Evolutionary conservation across 92 coral and sea anemone genomes (phyloP).

Genomic region (Heliopora coerulea): DNA sequence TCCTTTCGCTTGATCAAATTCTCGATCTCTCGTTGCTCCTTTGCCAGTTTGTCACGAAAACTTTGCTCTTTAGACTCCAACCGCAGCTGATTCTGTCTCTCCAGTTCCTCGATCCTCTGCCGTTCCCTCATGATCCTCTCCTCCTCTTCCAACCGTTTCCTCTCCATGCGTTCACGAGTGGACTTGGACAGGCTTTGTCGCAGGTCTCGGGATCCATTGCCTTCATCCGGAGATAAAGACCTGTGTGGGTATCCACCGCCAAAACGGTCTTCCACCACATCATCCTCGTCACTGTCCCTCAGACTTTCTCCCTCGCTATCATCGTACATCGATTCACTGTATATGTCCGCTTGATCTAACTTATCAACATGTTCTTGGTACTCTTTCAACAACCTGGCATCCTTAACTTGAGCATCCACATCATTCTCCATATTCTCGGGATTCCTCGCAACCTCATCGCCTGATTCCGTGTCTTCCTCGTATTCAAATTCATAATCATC

Average conservation of each 20-base stretch:
- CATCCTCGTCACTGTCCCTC: slow-evolving; percentile 66
- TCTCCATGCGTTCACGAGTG: slow-evolving; percentile 93
- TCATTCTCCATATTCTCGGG: slow-evolving; percentile 23
- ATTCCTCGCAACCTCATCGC: slow-evolving; percentile 47
- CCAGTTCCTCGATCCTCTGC: slow-evolving; percentile 66
- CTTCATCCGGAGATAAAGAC: slow-evolving; percentile 8
- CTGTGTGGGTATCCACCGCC: neutral
- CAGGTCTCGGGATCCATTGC: slow-evolving; percentile 51
- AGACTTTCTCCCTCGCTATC: slow-evolving; percentile 52
- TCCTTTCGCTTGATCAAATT: slow-evolving; percentile 83
- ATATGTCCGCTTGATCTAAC: slow-evolving; percentile 33
- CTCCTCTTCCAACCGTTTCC: slow-evolving; percentile 80
- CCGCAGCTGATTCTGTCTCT: slow-evolving; percentile 55
- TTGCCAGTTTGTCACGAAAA: slow-evolving; percentile 72
- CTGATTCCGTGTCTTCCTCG: slow-evolving; percentile 71
- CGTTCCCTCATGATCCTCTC: slow-evolving; percentile 71
- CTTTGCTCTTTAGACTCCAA: slow-evolving; percentile 71
- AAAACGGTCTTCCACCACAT: slow-evolving; percentile 26
- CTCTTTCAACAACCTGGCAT: slow-evolving; percentile 40
- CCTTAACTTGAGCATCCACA: slow-evolving; percentile 54
- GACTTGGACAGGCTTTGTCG: slow-evolving; percentile 96
- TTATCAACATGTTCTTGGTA: slow-evolving; percentile 37
- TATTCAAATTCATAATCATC: slow-evolving; percentile 56
- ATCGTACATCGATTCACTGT: slow-evolving; percentile 39
- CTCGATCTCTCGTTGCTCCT: slow-evolving; percentile 81